Evolutionary conservation across 2,113 vertebrate species (phyloP).

Genomic region (Anhinga rufa): DNA sequence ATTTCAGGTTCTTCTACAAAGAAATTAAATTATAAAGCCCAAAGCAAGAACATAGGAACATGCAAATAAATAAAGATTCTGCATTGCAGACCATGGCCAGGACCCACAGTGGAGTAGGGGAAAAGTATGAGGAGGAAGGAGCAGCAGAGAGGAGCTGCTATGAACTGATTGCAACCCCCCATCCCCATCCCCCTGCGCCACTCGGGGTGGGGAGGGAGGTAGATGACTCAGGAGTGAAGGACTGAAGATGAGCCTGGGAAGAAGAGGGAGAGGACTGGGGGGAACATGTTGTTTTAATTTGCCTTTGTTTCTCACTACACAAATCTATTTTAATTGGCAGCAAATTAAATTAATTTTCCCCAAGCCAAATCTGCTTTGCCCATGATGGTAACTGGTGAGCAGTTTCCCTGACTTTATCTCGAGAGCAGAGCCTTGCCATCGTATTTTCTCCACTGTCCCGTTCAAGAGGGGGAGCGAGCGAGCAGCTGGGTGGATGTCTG

Average conservation of each 20-base stretch:
- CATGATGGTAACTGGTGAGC: not conserved
- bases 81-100: not conserved
- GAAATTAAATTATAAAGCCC: not conserved
- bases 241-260: not conserved
- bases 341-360: not conserved
- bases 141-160: not conserved
- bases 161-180: not conserved
- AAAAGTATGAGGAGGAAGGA: not conserved
- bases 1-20: not conserved
- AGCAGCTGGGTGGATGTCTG: not conserved
- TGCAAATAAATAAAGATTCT: not conserved
- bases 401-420: not conserved
- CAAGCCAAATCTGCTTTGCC: not conserved
- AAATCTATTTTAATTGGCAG: not conserved
- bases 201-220: not conserved
- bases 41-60: not conserved
- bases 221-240: not conserved
- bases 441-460: not conserved
- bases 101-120: not conserved
- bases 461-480: not conserved
- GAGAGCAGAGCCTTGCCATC: fast-evolving
- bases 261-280: not conserved
- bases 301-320: not conserved
- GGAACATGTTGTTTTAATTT: not conserved
- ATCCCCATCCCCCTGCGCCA: fast-evolving